A percentile compares a stretch with the other conserved stretches of the same genome.
phyloP scores from a whole-genome alignment of 1,140 invertebrate genomes.

The Hyphantria cunea region DNA sequence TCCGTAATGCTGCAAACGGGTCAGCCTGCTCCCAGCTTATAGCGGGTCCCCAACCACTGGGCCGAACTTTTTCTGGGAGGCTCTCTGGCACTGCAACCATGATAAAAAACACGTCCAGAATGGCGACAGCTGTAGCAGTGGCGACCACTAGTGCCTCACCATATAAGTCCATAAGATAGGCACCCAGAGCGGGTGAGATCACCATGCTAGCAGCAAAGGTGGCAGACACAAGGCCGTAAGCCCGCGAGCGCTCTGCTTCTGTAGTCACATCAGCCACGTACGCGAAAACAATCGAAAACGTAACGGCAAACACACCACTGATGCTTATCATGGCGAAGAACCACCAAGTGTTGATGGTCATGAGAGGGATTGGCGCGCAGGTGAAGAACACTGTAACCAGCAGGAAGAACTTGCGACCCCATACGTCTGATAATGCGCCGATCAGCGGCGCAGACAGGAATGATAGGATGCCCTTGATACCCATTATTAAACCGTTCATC shows the following conservation, averaged over 20 bases:
- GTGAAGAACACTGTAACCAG: slow-evolving; percentile 99
- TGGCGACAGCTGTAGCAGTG: slow-evolving; percentile 95
- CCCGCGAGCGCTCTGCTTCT: slow-evolving; percentile 96
- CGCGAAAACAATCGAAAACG: slow-evolving; percentile 99
- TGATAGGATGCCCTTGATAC: slow-evolving; percentile 98
- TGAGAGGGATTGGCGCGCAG: slow-evolving; percentile 98
- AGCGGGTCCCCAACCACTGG: slow-evolving; percentile 89
- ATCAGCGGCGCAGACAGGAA: slow-evolving; percentile 98
- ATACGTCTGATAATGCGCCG: slow-evolving; percentile 98
- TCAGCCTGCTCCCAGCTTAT: slow-evolving; percentile 98
- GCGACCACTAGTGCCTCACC: slow-evolving; percentile 97
- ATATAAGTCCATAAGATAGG: slow-evolving; percentile 95
- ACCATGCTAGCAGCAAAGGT: slow-evolving; percentile 99
- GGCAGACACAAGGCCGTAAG: slow-evolving; percentile 98
- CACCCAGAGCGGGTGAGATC: slow-evolving; percentile 97
- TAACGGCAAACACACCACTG: slow-evolving; percentile 98
- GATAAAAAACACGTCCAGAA: slow-evolving; percentile 99
- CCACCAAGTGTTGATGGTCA: slow-evolving; percentile 99
- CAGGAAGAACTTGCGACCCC: slow-evolving; percentile 99
- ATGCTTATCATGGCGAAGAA: slow-evolving; percentile 99
- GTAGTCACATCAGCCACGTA: slow-evolving; percentile 99
- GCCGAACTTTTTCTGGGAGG: slow-evolving; percentile 95
- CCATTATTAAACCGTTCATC: slow-evolving; percentile 99
- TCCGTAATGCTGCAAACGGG: slow-evolving; percentile 96
- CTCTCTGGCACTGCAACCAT: slow-evolving; percentile 98